Evolutionary conservation across 2,113 vertebrate genomes (phyloP).

Genomic region (Oriolus oriolus): DNA sequence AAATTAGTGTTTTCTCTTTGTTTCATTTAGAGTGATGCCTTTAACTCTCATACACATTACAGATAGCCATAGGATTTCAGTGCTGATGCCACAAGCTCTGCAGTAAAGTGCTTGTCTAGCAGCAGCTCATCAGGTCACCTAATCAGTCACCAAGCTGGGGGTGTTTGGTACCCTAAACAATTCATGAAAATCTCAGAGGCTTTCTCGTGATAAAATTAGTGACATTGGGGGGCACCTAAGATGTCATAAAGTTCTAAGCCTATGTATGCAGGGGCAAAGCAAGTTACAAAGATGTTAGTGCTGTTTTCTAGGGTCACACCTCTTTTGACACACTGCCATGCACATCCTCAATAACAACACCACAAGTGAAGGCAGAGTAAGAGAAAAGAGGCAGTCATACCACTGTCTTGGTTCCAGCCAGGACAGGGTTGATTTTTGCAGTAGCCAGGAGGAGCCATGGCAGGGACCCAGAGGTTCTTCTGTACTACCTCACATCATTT

Average conservation of each 20-base stretch:
- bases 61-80: neutral
- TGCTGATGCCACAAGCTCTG: neutral
- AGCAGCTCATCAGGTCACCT: neutral
- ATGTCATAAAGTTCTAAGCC: neutral
- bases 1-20: neutral
- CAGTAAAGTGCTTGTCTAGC: neutral
- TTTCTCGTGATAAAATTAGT: neutral
- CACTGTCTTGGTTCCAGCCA: neutral
- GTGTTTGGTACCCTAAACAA: neutral
- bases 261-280: neutral
- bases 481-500: neutral
- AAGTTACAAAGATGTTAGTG: neutral
- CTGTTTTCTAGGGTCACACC: neutral
- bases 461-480: neutral
- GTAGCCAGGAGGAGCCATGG: neutral
- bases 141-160: neutral
- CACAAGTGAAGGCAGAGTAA: neutral
- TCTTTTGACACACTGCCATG: neutral
- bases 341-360: neutral
- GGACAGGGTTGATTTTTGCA: neutral
- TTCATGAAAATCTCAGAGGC: neutral
- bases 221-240: neutral
- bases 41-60: neutral
- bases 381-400: neutral
- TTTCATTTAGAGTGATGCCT: neutral